Conservation (phyloP, 2,797 vertebrate genomes). For the Choloepus didactylus region DNA sequence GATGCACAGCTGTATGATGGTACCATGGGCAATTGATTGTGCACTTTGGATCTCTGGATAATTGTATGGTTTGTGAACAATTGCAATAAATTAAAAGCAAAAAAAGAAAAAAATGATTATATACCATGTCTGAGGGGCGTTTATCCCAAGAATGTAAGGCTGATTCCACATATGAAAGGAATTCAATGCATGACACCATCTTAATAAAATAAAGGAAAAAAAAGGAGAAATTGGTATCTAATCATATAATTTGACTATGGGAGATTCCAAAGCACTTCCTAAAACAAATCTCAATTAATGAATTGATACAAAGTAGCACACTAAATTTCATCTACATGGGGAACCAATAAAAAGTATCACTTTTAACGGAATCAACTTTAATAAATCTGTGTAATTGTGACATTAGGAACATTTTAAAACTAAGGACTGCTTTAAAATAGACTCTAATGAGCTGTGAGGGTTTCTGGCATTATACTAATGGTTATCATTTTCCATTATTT, state of each 20-base stretch:
- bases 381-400: slow-evolving; percentile 63
- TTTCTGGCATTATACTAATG: background rate
- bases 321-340: background rate
- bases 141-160: too few species aligned
- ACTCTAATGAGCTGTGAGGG: background rate
- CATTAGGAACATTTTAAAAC: background rate
- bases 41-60: too few species aligned
- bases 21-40: too few species aligned
- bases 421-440: background rate
- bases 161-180: too few species aligned
- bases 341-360: slow-evolving; percentile 49
- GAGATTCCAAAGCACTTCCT: background rate
- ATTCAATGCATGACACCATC: too few species aligned
- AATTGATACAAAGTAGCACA: slow-evolving; percentile 46
- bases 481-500: background rate
- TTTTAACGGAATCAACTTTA: slow-evolving; percentile 66
- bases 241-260: background rate
- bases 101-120: too few species aligned
- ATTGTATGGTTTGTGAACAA: too few species aligned
- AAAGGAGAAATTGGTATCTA: background rate
- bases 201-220: too few species aligned
- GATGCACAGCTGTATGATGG: too few species aligned
- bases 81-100: too few species aligned
- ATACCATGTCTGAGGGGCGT: too few species aligned
- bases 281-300: background rate